Evolutionary conservation across 2,113 vertebrate species (phyloP), one percentile per base, ranked within the genome.

Genomic region (Acinonyx jubatus): DNA sequence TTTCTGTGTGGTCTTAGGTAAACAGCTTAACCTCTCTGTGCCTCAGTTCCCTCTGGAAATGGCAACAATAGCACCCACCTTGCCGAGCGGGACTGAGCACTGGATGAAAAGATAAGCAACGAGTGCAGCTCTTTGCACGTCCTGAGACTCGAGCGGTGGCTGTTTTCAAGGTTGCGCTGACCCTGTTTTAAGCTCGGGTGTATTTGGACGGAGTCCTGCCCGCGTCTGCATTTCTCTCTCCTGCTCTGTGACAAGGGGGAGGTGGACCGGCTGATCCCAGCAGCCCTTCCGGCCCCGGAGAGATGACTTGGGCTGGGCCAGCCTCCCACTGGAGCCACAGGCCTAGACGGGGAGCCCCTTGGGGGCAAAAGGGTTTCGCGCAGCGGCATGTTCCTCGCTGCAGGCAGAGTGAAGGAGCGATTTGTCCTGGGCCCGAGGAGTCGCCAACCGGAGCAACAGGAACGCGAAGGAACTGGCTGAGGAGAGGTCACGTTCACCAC

Each of bases 351-450:
- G 65, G 84, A 57, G 74, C 52, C 18, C 4, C 52, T 48, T 36
- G n/a, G 79, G 74, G 68, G 7, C 36, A 84, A 23, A 71, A 33
- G n/a, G 0, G 16, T 27, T 95, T 65, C 74, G 33, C 63, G 61
- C 11, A 15, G 74, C 4, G n/a, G 25, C 1, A 0, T 11, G 1
- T 27, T 45, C 14, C 33, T 1, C 0, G 23, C 3, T 23, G 48
- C 45, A 16, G 16, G 45, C 6, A 63, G 90, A 48, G 33, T 18
- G 31, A 68, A 79, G 73, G 23, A 45, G 5, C 1, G 0, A 29
- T 52, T 31, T 65, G 80, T 79, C 61, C 95, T 52, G 57, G 63
- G 36, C n/a, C 78, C 1, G 4, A 48, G 38, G 89, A 71, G 69
- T 16, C 0, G 0, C 2, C 36, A 48, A 84, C 36, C 12, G 33